These are phyloP conservation scores for Edolisoma coerulescens DNA, from an alignment of 2,113 vertebrate genomes.

Conservation along the genomic window DNA sequence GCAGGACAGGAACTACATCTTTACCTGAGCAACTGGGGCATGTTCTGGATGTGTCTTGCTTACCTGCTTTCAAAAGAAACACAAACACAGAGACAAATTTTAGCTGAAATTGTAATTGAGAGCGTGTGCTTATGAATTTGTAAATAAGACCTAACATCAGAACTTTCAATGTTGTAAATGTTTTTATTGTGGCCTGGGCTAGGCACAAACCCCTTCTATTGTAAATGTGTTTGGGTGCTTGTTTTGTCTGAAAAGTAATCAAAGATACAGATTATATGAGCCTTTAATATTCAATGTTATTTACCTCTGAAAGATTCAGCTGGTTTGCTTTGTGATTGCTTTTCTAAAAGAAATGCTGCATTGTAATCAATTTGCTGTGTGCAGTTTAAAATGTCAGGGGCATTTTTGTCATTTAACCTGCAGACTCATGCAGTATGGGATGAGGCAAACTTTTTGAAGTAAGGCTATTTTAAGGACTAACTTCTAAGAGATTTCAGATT, in stretches of 20 bases:
- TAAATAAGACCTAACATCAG: not conserved
- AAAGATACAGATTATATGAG: not conserved
- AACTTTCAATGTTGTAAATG: not conserved
- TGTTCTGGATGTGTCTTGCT: not conserved
- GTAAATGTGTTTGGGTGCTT: not conserved
- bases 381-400: conserved; percentile 7
- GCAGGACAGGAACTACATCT: not conserved
- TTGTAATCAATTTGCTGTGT: conserved; percentile 26
- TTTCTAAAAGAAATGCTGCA: conserved; percentile 25
- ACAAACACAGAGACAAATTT: not conserved
- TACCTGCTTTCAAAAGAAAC: not conserved
- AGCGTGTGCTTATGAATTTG: not conserved
- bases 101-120: not conserved
- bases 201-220: not conserved
- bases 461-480: conserved; percentile 7
- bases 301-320: conserved; percentile 17
- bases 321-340: conserved; percentile 2
- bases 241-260: not conserved
- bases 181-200: not conserved
- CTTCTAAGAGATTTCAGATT: conserved; percentile 33
- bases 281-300: conserved; percentile 3
- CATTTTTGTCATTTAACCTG: conserved; percentile 10
- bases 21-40: not conserved
- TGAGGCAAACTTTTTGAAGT: not conserved
- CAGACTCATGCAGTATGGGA: not conserved